phyloP scores from a whole-genome alignment of 2,113 vertebrate genomes.

The Mus spicilegus region DNA sequence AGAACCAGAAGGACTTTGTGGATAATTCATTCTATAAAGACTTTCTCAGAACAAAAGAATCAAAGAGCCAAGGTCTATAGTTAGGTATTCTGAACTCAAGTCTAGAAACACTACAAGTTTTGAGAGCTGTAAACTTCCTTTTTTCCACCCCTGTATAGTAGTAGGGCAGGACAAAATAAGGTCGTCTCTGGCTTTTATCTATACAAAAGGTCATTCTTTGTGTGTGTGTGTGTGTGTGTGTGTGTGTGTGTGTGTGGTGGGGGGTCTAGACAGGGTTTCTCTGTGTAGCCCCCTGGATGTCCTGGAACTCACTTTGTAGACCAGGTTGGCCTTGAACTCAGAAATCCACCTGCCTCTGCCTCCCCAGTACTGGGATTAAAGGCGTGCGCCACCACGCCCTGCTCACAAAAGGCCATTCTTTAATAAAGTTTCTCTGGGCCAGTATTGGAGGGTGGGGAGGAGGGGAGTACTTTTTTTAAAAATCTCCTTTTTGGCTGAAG shows the following conservation, averaged over 20 bases:
- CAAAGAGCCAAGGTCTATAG: background rate
- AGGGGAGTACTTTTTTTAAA: background rate
- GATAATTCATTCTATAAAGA: background rate
- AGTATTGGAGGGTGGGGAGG: background rate
- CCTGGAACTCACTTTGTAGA: too few species aligned
- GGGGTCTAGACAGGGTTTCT: too few species aligned
- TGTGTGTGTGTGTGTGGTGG: too few species aligned
- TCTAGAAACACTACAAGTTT: background rate
- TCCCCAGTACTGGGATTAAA: too few species aligned
- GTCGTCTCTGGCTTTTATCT: background rate
- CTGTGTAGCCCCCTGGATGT: too few species aligned
- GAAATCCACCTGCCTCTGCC: too few species aligned
- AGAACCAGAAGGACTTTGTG: background rate
- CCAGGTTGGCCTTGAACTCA: too few species aligned
- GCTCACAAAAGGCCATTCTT: background rate
- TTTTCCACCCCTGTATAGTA: background rate
- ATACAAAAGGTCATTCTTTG: background rate
- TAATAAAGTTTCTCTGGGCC: background rate
- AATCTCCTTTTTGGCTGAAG: background rate
- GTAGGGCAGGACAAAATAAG: background rate
- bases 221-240: too few species aligned
- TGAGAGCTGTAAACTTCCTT: background rate
- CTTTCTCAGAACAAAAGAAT: background rate
- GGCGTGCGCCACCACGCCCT: too few species aligned
- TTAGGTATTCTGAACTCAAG: background rate